Evolutionary conservation across 2,888 invertebrate genomes (phyloP), one percentile per base, ranked within the genome.

Genomic region (Abscondita cerata): DNA sequence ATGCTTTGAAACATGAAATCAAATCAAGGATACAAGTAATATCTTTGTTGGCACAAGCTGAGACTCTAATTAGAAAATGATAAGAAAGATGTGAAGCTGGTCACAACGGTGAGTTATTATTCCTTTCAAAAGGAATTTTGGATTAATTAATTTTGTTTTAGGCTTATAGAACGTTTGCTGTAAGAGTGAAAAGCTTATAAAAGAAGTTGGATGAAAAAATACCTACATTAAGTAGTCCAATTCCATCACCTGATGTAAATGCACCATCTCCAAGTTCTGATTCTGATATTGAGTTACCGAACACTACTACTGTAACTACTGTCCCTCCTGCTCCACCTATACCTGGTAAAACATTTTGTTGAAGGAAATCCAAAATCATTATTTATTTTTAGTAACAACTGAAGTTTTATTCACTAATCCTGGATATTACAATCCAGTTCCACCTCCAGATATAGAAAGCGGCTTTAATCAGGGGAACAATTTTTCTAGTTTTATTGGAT

Each of bases 101-200:
- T 98, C 19, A 93, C 93, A 61, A 95, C 93, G 85, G 97, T 96
- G 81, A 89, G 92, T 87, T 48, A 19, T 25, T n/a, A 9, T 47
- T 9, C 6, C 5, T 44, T 44, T 44, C 6, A 44, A 44, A 1
- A 19, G 9, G 9, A 11, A 19, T 40, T n/a, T 20, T n/a, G 13
- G 40, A 12, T 6, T 12, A 13, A 20, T 56, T 20, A 41, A 48
- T 38, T 13, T 12, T 33, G 19, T 47, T 78, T 12, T 75, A 96
- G 95, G 97, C 98, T 1, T 98, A 97, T 78, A 93, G 93, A 81
- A 95, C 93, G 78, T 98, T 96, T 82, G 95, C 95, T 0, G 88
- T 89, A 11, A 86, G 96, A 62, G 94, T 98, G 0, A 91, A 93
- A 73, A 87, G 88, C 53, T 84, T 96, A 50, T 93, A 95, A 77